phyloP scores from a whole-genome alignment of 1,140 invertebrate genomes.

The Pachyrhynchus sulphureomaculatus region DNA sequence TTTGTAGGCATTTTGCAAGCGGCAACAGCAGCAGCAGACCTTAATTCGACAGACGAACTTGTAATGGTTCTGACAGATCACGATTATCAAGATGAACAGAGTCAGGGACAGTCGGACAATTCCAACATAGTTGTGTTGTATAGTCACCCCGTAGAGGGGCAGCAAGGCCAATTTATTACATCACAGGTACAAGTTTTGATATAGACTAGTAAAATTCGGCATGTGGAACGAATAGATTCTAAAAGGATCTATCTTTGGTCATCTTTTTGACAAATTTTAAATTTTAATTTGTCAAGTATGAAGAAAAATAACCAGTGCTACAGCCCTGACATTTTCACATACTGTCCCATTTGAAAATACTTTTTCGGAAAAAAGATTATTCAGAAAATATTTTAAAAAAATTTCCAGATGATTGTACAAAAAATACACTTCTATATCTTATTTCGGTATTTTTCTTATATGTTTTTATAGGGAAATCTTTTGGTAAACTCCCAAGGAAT shows the following conservation, averaged over 20 bases:
- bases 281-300: too few relatives aligned
- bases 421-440: background rate
- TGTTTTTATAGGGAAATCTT: conserved; percentile 49
- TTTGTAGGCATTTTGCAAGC: conserved; percentile 32
- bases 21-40: conserved; percentile 30
- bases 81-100: conserved; percentile 48
- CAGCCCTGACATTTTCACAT: too few relatives aligned
- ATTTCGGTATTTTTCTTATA: background rate
- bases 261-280: too few relatives aligned
- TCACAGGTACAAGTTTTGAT: too few relatives aligned
- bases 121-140: conserved; percentile 64
- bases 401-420: too few relatives aligned
- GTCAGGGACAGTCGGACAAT: conserved; percentile 53
- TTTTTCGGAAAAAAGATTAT: too few relatives aligned
- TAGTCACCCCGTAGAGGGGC: conserved; percentile 58
- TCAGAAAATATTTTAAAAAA: too few relatives aligned
- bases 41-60: conserved; percentile 48
- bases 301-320: too few relatives aligned
- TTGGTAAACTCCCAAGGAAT: conserved; percentile 57
- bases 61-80: conserved; percentile 52
- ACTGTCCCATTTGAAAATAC: too few relatives aligned
- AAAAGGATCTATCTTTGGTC: too few relatives aligned
- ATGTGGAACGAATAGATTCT: background rate
- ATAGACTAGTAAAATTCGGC: too few relatives aligned
- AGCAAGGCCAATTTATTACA: conserved; percentile 55